Evolutionary conservation across 1,140 invertebrate genomes (phyloP), one percentile per base, ranked within the genome.

Genomic region (Drosophila seguyi): DNA sequence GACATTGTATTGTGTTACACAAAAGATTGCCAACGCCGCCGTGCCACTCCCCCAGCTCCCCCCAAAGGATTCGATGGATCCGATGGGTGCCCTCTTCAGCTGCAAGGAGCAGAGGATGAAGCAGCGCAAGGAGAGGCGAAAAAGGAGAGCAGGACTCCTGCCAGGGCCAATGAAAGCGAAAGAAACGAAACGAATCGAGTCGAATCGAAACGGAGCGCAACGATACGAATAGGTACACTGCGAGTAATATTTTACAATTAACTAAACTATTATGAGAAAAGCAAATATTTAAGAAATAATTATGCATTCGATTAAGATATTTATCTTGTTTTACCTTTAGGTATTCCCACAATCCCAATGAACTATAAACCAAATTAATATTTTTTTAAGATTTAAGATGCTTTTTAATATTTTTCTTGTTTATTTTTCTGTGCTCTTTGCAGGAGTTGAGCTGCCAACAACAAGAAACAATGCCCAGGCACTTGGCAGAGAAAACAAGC

Each of bases 1-100:
- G 85, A 90, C 85, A 90, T 90, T 90, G 85, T 90, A 90, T 90
- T 90, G 85, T 90, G 85, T 90, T 81, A 81, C 86, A 90, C 84
- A 88, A 88, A 90, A 88, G 84, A 88, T 88, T 88, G 84, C 68
- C 84, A 88, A 62, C 38, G 68, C 57, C 38, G 68, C 57, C 47
- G 52, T 31, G 65, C 57, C 48, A 48, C 48, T 18, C n/a, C n/a
- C 48, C 25, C 47, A 2, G 8, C 38, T 31, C 20, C 20, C 48
- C 36, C 36, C 34, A 34, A 73, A 65, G 61, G 53, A 71, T 53
- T 45, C 71, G 42, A 65, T 67, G 66, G 67, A 67, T 55, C 44
- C 56, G 25, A 47, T 34, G 68, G 67, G 41, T 67, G 67, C 25
- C 31, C 31, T 53, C 50, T 31, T 36, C 42, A 47, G 29, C 44